Base-by-base conservation (phyloP, 2,888 invertebrate species). In the Pterostichus madidus region DNA sequence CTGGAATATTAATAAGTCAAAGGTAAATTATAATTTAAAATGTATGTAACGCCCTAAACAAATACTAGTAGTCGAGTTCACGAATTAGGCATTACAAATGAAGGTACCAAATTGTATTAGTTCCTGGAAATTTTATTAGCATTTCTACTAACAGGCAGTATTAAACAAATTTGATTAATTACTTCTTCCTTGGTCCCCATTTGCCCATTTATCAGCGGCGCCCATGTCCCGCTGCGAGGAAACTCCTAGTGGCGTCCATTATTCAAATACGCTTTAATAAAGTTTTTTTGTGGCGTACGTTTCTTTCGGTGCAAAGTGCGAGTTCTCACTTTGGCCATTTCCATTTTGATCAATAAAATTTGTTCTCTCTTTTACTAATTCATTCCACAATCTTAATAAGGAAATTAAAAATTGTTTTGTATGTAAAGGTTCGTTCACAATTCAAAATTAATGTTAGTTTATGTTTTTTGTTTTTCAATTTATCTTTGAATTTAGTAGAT, bases 221-320 rank as follows among this genome's bases (percentile, higher is more conserved):
- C 39, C 71, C 11, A 71, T 71, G 71, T 44, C 31, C 59, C 17
- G 44, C 71, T 13, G 39, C 5, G 49, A 49, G 44, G 44, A 71
- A 35, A 71, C 39, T 71, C 39, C 8, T 49, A 15, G 49, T 24
- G 49, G 2, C 10, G 75, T 2, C 52, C 75, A 75, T 75, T 75
- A 75, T 75, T 75, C 75, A 75, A 75, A 75, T 75, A 39, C 71
- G 39, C 49, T 75, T 75, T 75, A 75, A 75, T 75, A 75, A 75
- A 75, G 52, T 75, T 75, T 71, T 76, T 52, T 76, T 76, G 17
- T 11, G 44, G 32, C 59, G 24, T 13, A 10, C 71, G 49, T 5
- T 49, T 49, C 49, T 49, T 71, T 71, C 44, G 2, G 32, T 15
- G 53, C 17, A 32, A 35, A 64, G 32, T 64, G 32, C 11, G 49